phyloP scores from a whole-genome alignment of 53 echinoderm and acorn worm genomes.

The Apostichopus leukothele region DNA sequence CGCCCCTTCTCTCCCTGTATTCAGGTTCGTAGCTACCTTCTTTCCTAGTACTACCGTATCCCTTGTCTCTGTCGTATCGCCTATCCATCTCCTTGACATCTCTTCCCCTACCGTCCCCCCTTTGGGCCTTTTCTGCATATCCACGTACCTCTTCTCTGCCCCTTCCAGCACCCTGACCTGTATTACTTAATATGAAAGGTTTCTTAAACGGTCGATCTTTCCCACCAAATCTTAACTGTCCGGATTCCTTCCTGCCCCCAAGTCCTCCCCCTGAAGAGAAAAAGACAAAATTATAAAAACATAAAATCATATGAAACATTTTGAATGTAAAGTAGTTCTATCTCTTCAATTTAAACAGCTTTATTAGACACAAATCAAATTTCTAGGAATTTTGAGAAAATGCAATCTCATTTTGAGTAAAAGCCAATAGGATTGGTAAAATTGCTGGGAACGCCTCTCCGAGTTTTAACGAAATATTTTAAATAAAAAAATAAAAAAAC shows the following conservation, averaged over 20 bases:
- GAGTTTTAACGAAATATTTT: no score
- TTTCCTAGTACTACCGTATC: slow-evolving; percentile 52
- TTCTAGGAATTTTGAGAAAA: no score
- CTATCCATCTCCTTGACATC: slow-evolving; percentile 35
- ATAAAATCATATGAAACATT: no score
- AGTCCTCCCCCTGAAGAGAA: slow-evolving; percentile 84
- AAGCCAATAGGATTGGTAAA: no score
- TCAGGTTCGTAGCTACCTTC: slow-evolving; percentile 11
- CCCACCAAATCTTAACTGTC: slow-evolving; percentile 95
- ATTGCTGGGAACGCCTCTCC: no score
- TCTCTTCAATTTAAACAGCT: no score
- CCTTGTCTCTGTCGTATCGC: slow-evolving; percentile 57
- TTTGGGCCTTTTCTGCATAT: neutral
- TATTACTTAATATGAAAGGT: slow-evolving; percentile 59
- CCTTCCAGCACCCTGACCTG: neutral
- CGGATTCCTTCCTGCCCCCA: slow-evolving; percentile 97
- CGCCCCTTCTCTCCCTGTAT: slow-evolving; percentile 33
- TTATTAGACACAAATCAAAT: no score
- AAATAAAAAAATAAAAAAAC: neutral
- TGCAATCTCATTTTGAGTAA: no score
- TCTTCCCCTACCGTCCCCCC: slow-evolving; percentile 17
- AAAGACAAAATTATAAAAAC: neutral
- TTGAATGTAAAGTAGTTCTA: neutral
- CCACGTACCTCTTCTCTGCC: slow-evolving; percentile 24
- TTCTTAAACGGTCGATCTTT: slow-evolving; percentile 85